Evolutionary conservation across 2,888 invertebrate species (phyloP).

Genomic region (Nyleta sp.): DNA sequence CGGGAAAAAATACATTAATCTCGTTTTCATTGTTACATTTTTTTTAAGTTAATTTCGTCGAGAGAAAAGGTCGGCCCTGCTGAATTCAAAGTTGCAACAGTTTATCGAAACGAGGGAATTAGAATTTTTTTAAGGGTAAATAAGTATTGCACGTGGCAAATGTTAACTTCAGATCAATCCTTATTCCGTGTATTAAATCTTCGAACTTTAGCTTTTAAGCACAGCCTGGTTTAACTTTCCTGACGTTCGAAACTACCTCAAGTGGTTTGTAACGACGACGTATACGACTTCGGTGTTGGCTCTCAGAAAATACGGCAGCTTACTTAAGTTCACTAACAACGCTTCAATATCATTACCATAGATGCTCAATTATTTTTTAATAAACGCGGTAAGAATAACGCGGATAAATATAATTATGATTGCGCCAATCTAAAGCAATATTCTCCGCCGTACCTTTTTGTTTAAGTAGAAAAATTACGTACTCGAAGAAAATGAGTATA

Average conservation of each 20-base stretch:
- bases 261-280: constrained; percentile 59
- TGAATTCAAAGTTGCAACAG: background rate
- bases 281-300: constrained; percentile 49
- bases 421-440: background rate
- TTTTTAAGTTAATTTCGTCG: constrained; percentile 3
- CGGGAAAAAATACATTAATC: constrained; percentile 24
- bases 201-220: constrained; percentile 56
- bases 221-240: constrained; percentile 48
- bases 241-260: constrained; percentile 55
- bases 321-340: constrained; percentile 50
- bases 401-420: constrained; percentile 13
- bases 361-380: constrained; percentile 40
- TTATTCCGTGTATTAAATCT: constrained; percentile 46
- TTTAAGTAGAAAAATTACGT: no score
- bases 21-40: background rate
- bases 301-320: constrained; percentile 44
- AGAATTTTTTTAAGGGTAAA: constrained; percentile 8
- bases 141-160: constrained; percentile 22
- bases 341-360: constrained; percentile 51
- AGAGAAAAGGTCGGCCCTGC: background rate
- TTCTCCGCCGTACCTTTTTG: no score
- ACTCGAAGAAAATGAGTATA: no score
- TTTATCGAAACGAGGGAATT: no score
- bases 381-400: constrained; percentile 17
- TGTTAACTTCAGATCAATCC: constrained; percentile 51